A percentile compares a stretch with the other conserved stretches of the same genome.
Evolutionary conservation across 2,888 invertebrate genomes (phyloP).

Genomic region (Schizotus pectinicornis): DNA sequence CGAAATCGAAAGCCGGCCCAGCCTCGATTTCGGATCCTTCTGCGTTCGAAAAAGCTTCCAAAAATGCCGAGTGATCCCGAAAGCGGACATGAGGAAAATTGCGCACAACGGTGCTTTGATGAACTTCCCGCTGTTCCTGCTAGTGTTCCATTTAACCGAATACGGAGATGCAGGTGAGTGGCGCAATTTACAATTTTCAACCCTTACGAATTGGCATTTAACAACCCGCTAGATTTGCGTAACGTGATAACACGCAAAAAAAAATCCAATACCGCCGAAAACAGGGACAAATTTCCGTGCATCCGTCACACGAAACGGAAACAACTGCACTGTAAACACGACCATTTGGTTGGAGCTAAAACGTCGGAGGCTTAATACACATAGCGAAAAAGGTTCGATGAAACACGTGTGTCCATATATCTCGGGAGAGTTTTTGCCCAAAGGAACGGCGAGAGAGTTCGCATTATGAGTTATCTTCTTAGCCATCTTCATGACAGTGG

Average conservation of each 20-base stretch:
- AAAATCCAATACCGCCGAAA: no score
- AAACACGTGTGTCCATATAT: conserved; percentile 7
- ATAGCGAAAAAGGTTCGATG: conserved; percentile 1
- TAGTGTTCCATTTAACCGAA: conserved; percentile 37
- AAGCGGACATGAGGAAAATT: conserved; percentile 49
- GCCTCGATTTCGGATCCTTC: conserved; percentile 3
- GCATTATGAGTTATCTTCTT: conserved; percentile 11
- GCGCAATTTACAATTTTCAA: neutral
- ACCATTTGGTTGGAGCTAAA: conserved; percentile 17
- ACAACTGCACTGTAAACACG: conserved; percentile 15
- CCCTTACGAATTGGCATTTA: neutral
- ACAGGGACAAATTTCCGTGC: conserved; percentile 5
- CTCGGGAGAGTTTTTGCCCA: neutral
- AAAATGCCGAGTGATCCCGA: conserved; percentile 48
- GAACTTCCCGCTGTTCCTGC: conserved; percentile 41
- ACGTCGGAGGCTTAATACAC: conserved; percentile 11
- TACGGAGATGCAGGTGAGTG: conserved; percentile 41
- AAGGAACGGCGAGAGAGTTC: conserved; percentile 5
- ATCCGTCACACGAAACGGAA: conserved; percentile 8
- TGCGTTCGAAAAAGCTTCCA: conserved; percentile 24
- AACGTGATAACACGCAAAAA: neutral
- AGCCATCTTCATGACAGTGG: conserved; percentile 11
- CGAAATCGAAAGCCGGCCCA: conserved; percentile 8
- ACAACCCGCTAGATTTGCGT: neutral
- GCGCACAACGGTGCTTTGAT: conserved; percentile 41